These are phyloP conservation scores for Syngnathoides biaculeatus DNA, from an alignment of 2,113 vertebrate species.

Conservation along the genomic window DNA sequence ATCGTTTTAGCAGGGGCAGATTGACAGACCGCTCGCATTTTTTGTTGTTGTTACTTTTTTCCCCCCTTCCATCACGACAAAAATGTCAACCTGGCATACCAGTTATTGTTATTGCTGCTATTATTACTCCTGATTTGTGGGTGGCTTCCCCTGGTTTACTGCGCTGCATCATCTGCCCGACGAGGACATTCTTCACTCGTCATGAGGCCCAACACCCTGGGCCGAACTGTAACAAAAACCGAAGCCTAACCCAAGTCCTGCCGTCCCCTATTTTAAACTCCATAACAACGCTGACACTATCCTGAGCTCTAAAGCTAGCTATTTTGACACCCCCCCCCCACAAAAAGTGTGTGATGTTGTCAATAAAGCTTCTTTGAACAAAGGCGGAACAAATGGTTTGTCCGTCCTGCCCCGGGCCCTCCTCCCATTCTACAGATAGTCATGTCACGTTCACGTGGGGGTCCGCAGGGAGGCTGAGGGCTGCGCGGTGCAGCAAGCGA, in stretches of 20 bases:
- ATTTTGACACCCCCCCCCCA: background rate
- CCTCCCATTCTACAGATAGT: constrained; percentile 66
- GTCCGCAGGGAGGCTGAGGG: constrained; percentile 73
- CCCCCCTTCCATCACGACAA: background rate
- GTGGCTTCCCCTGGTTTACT: background rate
- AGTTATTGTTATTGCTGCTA: background rate
- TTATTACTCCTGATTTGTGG: background rate
- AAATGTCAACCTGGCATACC: background rate
- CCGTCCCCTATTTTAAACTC: too few relatives aligned
- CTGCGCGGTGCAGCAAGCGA: constrained; percentile 65
- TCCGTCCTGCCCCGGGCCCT: constrained; percentile 31
- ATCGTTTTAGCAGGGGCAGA: background rate
- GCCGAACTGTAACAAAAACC: too few relatives aligned
- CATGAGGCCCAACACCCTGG: too few relatives aligned
- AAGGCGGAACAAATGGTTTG: background rate
- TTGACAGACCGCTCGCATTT: background rate
- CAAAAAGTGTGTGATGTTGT: background rate
- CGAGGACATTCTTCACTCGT: background rate
- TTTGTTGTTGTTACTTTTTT: background rate
- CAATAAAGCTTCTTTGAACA: background rate
- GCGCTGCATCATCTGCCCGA: background rate
- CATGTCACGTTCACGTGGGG: constrained; percentile 66
- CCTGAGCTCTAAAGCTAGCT: background rate
- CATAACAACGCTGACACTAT: background rate
- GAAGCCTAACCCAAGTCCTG: too few relatives aligned